Conservation (phyloP, 2,797 vertebrate species). For the Pampus argenteus region DNA sequence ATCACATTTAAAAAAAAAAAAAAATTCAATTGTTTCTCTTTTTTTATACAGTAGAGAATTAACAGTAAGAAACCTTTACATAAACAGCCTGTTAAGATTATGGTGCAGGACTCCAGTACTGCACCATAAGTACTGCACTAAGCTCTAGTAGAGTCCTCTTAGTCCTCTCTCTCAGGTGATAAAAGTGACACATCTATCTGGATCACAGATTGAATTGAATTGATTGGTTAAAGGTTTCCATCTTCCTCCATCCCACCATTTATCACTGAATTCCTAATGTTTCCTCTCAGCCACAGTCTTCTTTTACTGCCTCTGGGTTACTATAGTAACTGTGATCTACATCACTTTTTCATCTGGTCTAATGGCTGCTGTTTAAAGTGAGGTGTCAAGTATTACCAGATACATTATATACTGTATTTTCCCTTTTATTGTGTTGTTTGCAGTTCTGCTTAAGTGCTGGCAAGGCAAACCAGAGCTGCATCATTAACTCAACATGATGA, state of each 20-base stretch:
- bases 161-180: neutral
- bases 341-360: constrained; percentile 36
- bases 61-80: neutral
- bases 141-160: too few relatives aligned
- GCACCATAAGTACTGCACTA: too few relatives aligned
- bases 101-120: neutral
- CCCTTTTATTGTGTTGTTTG: constrained; percentile 12
- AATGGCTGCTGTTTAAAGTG: constrained; percentile 46
- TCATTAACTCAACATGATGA: constrained; percentile 26
- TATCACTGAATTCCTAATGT: constrained; percentile 17
- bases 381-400: constrained; percentile 25
- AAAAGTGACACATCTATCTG: neutral
- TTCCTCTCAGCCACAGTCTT: constrained; percentile 40
- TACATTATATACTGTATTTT: constrained; percentile 3
- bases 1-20: neutral
- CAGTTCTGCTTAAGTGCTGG: constrained; percentile 6
- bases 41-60: neutral
- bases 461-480: constrained; percentile 1
- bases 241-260: constrained; percentile 14
- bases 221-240: constrained; percentile 26
- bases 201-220: constrained; percentile 45
- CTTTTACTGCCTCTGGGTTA: constrained; percentile 40
- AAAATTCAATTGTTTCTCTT: neutral
- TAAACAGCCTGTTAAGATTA: neutral
- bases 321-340: constrained; percentile 69